These are phyloP conservation scores for Pardosa pseudoannulata DNA, from an alignment of 2,888 invertebrate genomes.

Conservation along the genomic window DNA sequence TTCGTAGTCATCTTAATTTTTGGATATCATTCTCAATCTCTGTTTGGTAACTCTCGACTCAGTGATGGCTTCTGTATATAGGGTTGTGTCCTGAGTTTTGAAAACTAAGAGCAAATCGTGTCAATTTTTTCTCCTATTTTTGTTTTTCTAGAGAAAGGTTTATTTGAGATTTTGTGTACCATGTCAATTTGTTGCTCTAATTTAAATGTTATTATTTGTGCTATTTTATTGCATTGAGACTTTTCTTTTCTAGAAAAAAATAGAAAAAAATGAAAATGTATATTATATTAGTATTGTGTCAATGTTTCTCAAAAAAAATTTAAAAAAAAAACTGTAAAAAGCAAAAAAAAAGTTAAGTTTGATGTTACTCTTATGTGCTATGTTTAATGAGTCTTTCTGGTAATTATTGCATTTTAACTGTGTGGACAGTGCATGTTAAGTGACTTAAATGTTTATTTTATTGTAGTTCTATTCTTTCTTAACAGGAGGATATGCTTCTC, in stretches of 20 bases:
- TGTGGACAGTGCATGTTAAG: conserved; percentile 41
- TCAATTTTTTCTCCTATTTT: conserved; percentile 12
- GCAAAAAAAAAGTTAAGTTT: conserved; percentile 56
- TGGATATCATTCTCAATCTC: conserved; percentile 9
- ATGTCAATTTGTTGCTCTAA: conserved; percentile 62
- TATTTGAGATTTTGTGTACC: conserved; percentile 67
- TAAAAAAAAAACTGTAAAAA: conserved; percentile 16
- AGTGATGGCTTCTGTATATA: conserved; percentile 15
- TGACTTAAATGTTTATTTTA: conserved; percentile 28
- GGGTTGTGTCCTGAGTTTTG: neutral
- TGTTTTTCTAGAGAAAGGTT: conserved; percentile 38
- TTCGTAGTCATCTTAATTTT: conserved; percentile 30
- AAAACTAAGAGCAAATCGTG: conserved; percentile 3
- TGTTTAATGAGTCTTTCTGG: conserved; percentile 32
- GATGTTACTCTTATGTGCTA: conserved; percentile 32
- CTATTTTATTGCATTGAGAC: conserved; percentile 58
- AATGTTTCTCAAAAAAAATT: conserved; percentile 20
- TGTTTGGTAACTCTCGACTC: conserved; percentile 7
- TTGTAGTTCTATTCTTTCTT: conserved; percentile 1
- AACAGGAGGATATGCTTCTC: conserved; percentile 19
- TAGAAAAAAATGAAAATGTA: conserved; percentile 25
- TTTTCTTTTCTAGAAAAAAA: conserved; percentile 29
- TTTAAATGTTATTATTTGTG: conserved; percentile 54
- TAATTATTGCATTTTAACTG: conserved; percentile 33
- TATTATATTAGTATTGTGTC: conserved; percentile 35